These are phyloP conservation scores for Acanthosepion pharaonis DNA, from an alignment of 2,888 invertebrate species.

Conservation along the genomic window DNA sequence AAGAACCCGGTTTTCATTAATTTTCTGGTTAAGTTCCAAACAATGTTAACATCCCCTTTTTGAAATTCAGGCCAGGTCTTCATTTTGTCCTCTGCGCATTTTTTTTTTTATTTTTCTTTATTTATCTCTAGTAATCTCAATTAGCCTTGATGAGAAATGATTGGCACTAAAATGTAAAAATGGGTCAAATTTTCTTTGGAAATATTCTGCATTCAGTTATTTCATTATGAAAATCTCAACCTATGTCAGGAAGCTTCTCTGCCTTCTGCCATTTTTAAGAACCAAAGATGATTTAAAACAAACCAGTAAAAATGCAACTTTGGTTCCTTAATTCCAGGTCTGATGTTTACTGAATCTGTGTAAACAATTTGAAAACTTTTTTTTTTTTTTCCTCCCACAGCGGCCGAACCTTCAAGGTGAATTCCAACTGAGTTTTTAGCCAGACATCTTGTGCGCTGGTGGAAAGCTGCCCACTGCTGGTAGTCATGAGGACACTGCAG, in stretches of 20 bases:
- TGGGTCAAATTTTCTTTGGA: not conserved
- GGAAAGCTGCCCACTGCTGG: conserved; percentile 82
- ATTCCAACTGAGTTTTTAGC: conserved; percentile 66
- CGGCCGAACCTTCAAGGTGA: conserved; percentile 56
- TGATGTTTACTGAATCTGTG: not conserved
- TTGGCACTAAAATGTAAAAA: no score
- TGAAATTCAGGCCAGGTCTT: no score
- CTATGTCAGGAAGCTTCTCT: no score
- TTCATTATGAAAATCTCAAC: no score
- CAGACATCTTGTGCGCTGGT: conserved; percentile 84
- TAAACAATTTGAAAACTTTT: not conserved
- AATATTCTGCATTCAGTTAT: not conserved
- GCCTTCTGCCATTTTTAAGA: not conserved
- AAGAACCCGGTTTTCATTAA: no score
- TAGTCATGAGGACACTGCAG: conserved; percentile 50
- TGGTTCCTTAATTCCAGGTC: not conserved
- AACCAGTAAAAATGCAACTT: no score
- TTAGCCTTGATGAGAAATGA: no score
- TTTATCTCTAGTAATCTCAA: no score
- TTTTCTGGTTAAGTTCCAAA: no score
- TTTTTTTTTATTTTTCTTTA: no score
- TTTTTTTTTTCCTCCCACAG: conserved; percentile 50
- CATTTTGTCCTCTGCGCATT: no score
- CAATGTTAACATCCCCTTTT: no score
- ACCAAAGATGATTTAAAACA: not conserved